Conservation (phyloP, 2,797 vertebrate species). For the Phrynocephalus vlangalii region DNA sequence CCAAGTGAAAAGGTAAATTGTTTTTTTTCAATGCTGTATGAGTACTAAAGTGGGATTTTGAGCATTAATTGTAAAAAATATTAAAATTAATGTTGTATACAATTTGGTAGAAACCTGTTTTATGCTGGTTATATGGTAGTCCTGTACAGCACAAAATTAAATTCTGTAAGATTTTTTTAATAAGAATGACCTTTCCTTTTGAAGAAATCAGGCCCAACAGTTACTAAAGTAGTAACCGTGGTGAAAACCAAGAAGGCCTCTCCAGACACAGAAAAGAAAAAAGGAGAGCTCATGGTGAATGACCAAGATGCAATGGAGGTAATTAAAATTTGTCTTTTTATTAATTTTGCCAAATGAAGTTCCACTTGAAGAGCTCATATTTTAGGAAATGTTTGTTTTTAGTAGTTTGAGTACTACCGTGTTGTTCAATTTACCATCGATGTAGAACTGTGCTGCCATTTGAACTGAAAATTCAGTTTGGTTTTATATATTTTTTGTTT, state of each 20-base stretch:
- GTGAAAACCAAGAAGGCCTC: slow-evolving; percentile 94
- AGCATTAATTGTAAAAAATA: background rate
- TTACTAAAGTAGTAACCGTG: slow-evolving; percentile 95
- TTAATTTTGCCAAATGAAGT: background rate
- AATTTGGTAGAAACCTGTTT: rapidly evolving
- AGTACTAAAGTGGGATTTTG: slow-evolving; percentile 19
- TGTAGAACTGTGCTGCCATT: background rate
- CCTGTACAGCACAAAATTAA: background rate
- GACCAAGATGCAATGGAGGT: slow-evolving; percentile 99
- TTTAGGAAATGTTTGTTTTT: background rate
- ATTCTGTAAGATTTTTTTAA: background rate
- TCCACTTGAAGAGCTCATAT: background rate
- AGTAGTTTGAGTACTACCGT: background rate
- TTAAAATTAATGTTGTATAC: background rate
- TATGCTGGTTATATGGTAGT: background rate
- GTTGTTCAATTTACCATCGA: background rate
- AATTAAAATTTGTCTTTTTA: slow-evolving; percentile 22
- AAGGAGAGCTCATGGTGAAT: slow-evolving; percentile 98
- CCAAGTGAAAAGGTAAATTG: slow-evolving; percentile 89
- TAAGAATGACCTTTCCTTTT: background rate
- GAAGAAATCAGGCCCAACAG: slow-evolving; percentile 91
- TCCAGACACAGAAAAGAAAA: slow-evolving; percentile 90
- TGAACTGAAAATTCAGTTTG: background rate
- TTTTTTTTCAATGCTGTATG: background rate
- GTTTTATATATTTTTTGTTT: background rate